Evolutionary conservation across 2,797 vertebrate genomes (phyloP).

Genomic region (Neosalanx taihuensis): DNA sequence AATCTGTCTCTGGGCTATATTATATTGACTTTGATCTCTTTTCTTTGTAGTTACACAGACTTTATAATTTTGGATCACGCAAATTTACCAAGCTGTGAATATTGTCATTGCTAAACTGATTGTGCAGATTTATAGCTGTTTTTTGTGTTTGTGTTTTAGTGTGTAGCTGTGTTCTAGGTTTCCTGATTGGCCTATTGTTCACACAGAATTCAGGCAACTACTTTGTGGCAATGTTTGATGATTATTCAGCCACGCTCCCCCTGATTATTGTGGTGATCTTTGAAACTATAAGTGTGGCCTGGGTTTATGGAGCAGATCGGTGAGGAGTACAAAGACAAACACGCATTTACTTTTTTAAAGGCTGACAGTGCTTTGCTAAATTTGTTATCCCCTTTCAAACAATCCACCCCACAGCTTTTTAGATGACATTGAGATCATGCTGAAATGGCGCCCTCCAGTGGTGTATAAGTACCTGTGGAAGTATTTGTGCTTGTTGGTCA

Average conservation of each 20-base stretch:
- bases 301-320: slow-evolving; percentile 83
- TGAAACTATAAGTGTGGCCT: slow-evolving; percentile 78
- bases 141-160: slow-evolving; percentile 60
- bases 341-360: neutral
- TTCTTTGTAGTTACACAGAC: too few relatives aligned
- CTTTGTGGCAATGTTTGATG: slow-evolving; percentile 80
- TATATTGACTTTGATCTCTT: neutral
- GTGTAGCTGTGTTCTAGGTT: slow-evolving; percentile 72
- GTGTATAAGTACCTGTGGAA: slow-evolving; percentile 82
- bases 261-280: slow-evolving; percentile 76
- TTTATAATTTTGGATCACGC: too few relatives aligned
- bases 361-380: neutral
- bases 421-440: slow-evolving; percentile 74
- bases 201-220: slow-evolving; percentile 80
- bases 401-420: slow-evolving; percentile 71
- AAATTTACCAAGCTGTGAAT: too few relatives aligned
- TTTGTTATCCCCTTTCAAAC: neutral
- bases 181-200: slow-evolving; percentile 79
- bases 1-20: too few relatives aligned
- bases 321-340: slow-evolving; percentile 47
- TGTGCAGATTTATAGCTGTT: neutral
- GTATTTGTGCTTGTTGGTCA: slow-evolving; percentile 72
- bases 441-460: slow-evolving; percentile 73
- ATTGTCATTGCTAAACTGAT: neutral
- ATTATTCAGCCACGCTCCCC: slow-evolving; percentile 79